These are phyloP conservation scores for Hyperoplus immaculatus DNA, from an alignment of 2,797 vertebrate genomes.

Conservation along the genomic window DNA sequence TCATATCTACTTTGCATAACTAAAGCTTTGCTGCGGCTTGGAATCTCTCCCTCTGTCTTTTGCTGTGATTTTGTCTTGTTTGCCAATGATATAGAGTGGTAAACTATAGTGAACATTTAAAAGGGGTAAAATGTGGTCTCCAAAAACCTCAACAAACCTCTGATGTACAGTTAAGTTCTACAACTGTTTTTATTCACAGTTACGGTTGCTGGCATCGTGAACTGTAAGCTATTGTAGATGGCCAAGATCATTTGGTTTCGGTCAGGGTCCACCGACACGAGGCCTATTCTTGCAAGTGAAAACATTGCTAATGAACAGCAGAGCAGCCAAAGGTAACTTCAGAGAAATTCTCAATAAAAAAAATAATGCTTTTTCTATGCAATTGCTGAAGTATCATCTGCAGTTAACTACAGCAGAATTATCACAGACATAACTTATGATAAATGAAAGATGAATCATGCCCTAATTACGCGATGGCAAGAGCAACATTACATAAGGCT, in stretches of 20 bases:
- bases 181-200: constrained; percentile 86
- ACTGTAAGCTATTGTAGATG: constrained; percentile 73
- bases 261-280: constrained; percentile 75
- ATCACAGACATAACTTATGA: constrained; percentile 74
- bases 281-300: constrained; percentile 77
- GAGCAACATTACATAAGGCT: constrained; percentile 68
- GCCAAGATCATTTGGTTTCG: constrained; percentile 85
- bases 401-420: constrained; percentile 67
- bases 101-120: constrained; percentile 87
- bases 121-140: constrained; percentile 81
- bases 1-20: constrained; percentile 67
- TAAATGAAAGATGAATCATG: constrained; percentile 71
- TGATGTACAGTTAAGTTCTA: constrained; percentile 83
- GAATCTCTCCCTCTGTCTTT: constrained; percentile 69
- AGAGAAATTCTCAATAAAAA: constrained; percentile 58
- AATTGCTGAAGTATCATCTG: constrained; percentile 70
- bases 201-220: constrained; percentile 84
- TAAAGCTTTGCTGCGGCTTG: constrained; percentile 76
- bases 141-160: constrained; percentile 84
- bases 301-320: constrained; percentile 79
- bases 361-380: constrained; percentile 64
- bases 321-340: constrained; percentile 73
- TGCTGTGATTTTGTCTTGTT: constrained; percentile 71
- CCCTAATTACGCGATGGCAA: constrained; percentile 75
- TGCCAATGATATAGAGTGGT: constrained; percentile 78